Base-by-base conservation (phyloP, 2,888 invertebrate species). In the Hylaea fasciaria region DNA sequence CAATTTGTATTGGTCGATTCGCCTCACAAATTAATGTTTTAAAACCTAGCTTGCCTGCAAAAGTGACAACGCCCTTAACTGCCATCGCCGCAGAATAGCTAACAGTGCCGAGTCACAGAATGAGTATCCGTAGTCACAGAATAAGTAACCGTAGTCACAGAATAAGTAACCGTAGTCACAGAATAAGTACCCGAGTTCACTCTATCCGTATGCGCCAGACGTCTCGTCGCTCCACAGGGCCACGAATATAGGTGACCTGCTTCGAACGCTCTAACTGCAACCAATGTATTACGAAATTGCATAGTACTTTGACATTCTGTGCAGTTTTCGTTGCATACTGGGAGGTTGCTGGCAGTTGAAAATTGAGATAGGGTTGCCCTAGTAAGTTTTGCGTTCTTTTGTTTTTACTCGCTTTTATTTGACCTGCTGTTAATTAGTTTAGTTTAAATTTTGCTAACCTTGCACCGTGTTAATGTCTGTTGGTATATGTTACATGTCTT, bases 241-340 rank as follows among this genome's bases (percentile, higher is more conserved):
- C 55, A 43, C 32, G 58, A 62, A 80, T 76, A 70, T 82, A 77
- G 82, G 83, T 84, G 79, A 83, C 83, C 82, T 72, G 74, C 73
- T 81, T 85, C 64, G 64, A 57, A 56, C 47, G 46, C 51, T 66
- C 61, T 61, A 12, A 48, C 48, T 71, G 72, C 68, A 77, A 75
- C 80, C 76, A 70, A 76, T 78, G 80, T 73, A 78, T 82, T 82
- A 81, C 78, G 78, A 81, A 82, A 86, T 81, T 83, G 81, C 77
- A 81, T 77, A n/a, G n/a, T n/a, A 76, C 73, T 72, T 70, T 73
- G 66, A 57, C 54, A 51, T 57, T 62, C 55, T 52, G 55, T 55
- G 43, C 50, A 50, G 41, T 32, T 32, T 44, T 46, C 39, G 39
- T 40, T 2, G 5, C 10, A 32, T 48, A 29, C 10, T 14, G 0